Conservation (phyloP, 2,113 vertebrate species). For the Ceyx margarethae region DNA sequence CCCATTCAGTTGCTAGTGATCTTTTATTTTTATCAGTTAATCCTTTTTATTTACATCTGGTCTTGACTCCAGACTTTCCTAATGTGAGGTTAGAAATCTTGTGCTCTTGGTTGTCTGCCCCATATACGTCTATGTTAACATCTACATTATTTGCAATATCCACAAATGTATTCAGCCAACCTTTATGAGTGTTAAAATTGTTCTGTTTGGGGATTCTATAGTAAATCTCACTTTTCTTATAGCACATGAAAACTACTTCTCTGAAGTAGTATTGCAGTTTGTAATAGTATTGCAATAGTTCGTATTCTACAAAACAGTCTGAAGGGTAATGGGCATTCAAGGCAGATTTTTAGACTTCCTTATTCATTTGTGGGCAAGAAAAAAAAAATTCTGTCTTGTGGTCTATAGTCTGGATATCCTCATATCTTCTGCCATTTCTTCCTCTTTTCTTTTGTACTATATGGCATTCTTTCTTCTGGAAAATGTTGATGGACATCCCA, state of each 20-base stretch:
- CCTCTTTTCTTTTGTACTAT: not conserved
- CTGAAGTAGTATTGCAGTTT: not conserved
- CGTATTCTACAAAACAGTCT: not conserved
- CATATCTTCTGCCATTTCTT: not conserved
- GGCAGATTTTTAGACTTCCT: not conserved
- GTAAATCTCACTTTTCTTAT: not conserved
- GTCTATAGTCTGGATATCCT: not conserved
- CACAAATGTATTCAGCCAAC: not conserved
- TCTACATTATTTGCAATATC: not conserved
- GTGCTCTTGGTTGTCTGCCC: not conserved
- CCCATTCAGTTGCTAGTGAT: not conserved
- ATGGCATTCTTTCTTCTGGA: not conserved
- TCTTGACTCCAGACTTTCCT: not conserved
- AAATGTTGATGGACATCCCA: not conserved
- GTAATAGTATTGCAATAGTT: not conserved
- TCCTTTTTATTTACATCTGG: not conserved
- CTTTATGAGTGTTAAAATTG: not conserved
- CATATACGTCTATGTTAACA: rapidly evolving
- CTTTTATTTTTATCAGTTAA: not conserved
- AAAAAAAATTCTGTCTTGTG: not conserved
- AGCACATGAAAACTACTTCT: not conserved
- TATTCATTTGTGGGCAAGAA: not conserved
- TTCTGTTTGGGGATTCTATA: not conserved
- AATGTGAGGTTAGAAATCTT: not conserved
- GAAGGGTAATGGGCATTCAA: not conserved